Evolutionary conservation across 2,797 vertebrate genomes (phyloP).

Genomic region (Natrix natrix): DNA sequence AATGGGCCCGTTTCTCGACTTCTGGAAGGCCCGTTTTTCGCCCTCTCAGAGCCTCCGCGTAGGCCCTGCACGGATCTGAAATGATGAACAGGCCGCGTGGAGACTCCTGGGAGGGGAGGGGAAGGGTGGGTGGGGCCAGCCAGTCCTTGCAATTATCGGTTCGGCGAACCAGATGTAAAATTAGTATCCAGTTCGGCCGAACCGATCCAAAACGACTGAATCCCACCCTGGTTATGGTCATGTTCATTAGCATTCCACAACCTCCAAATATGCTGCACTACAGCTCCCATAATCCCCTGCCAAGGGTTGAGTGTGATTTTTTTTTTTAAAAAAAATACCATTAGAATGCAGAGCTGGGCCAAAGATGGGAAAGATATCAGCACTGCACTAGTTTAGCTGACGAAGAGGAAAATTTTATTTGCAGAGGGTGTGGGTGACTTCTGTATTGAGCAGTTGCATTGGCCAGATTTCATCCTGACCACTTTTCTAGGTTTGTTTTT

Average conservation of each 20-base stretch:
- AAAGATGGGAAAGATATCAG: not conserved
- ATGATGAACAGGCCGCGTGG: no score
- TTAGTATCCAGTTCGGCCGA: no score
- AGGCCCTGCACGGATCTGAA: no score
- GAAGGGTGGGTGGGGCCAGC: no score
- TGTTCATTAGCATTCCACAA: not conserved
- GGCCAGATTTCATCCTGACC: not conserved
- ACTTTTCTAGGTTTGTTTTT: not conserved
- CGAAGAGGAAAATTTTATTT: not conserved
- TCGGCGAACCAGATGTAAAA: no score
- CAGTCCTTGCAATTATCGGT: no score
- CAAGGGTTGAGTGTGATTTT: not conserved
- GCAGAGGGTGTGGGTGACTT: not conserved
- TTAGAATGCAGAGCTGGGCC: not conserved
- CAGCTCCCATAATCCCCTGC: no score
- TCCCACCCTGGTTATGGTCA: not conserved
- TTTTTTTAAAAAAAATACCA: not conserved
- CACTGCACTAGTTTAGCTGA: not conserved
- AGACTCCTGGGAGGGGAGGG: no score
- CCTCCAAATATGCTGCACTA: not conserved
- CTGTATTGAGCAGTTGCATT: not conserved
- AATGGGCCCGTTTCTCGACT: no score
- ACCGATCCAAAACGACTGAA: no score
- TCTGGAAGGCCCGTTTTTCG: no score
- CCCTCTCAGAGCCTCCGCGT: no score